Evolutionary conservation across 2,797 vertebrate genomes (phyloP), one percentile per base, ranked within the genome.

Genomic region (Anabas testudineus): DNA sequence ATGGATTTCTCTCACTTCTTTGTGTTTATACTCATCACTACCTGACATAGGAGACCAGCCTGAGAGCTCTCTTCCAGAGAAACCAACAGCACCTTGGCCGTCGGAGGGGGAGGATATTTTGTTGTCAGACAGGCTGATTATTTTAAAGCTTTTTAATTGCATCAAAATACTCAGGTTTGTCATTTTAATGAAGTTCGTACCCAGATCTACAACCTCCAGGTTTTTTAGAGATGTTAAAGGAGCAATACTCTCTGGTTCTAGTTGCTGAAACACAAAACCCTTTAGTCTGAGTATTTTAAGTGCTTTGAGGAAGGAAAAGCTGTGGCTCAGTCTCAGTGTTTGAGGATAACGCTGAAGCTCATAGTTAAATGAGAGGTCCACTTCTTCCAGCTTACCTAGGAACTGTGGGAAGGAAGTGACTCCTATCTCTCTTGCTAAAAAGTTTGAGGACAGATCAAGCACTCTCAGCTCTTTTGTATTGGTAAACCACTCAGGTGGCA

Each of bases 321-420:
- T 66, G 2, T 21, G 0, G n/a, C 90, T 95, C 22, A 98, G 88
- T 22, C 67, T 93, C 54, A 99, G 87, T 3, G 62, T 91, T 22
- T 91, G 58, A 46, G 90, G 93, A 78, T 99, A 99, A 62, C 81
- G 63, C 82, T 96, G 94, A 39, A 96, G 56, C 62, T 97, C 94
- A 67, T 95, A 99, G 78, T 99, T 99, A 78, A 99, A 99, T 15
- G 98, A 99, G 36, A 99, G 87, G 74, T 99, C 98, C 39, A 99
- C 77, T 10, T 93, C 94, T 56, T 95, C 84, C 18, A 99, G 93
- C 32, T 88, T 95, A 15, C 91, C 90, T 32, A 99, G 78, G 30
- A n/a, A 69, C 4, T 2, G 22, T 18, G 97, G 91, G 89, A 99
- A 99, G 2, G n/a, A 0, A 24, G 95, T 93, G 2, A 69, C 34